Conservation (phyloP, 1,140 invertebrate species). For the Thrips palmi region DNA sequence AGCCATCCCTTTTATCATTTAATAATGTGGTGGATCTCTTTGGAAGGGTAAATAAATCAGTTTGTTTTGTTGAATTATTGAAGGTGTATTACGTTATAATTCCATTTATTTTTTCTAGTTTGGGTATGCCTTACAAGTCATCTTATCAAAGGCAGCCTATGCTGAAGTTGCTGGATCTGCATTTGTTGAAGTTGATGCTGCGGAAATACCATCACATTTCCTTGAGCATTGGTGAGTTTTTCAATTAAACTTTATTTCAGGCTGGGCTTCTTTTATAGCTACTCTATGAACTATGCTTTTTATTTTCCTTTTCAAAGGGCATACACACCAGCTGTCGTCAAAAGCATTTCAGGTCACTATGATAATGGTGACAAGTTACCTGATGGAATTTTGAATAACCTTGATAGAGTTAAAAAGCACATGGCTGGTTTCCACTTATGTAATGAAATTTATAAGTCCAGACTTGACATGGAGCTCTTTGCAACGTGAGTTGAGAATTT, state of each 20-base stretch:
- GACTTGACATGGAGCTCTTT: conserved; percentile 72
- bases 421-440: conserved; percentile 63
- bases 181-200: conserved; percentile 83
- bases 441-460: conserved; percentile 59
- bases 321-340: conserved; percentile 46
- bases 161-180: conserved; percentile 64
- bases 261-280: conserved; percentile 1
- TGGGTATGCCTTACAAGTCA: conserved; percentile 63
- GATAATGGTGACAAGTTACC: conserved; percentile 49
- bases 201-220: conserved; percentile 58
- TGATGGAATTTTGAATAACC: conserved; percentile 37
- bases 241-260: conserved; percentile 4
- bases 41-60: conserved; percentile 34
- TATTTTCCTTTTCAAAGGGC: conserved; percentile 24
- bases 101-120: conserved; percentile 32
- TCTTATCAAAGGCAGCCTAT: conserved; percentile 60
- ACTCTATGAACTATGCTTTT: conserved; percentile 2
- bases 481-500: conserved; percentile 33
- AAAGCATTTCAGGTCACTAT: conserved; percentile 51
- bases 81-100: conserved; percentile 2
- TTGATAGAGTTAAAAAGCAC: conserved; percentile 44
- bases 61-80: conserved; percentile 2
- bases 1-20: conserved; percentile 52
- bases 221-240: conserved; percentile 49
- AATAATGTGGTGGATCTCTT: conserved; percentile 59